Base-by-base conservation (phyloP, 2,888 invertebrate species). In the Zelleria hepariella region DNA sequence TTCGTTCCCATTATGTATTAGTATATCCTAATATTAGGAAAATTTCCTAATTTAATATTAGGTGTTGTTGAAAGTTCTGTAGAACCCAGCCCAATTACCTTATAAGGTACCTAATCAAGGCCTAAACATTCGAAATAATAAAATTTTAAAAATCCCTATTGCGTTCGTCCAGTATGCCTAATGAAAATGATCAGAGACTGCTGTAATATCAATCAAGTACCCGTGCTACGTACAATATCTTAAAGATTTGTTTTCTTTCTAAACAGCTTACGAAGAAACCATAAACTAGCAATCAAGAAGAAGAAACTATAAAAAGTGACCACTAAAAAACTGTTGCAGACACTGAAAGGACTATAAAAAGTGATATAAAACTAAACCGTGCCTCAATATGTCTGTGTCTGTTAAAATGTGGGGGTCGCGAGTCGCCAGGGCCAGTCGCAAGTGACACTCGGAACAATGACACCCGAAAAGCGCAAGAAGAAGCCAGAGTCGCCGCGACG, bases 401-500 rank as follows among this genome's bases (percentile, higher is more conserved):
- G 51, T 51, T 20, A 21, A 23, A 24, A 52, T 53, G 53, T 24
- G 24, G 15, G 24, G 2, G 24, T 25, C 24, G 23, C 23, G 24
- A 24, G 24, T 53, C 21, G 24, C 52, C 24, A 24, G 56, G 60
- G 58, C 58, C 64, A 63, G 66, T 61, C 58, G 60, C 54, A 76
- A 77, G 80, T 87, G 84, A 87, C 76, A 68, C 61, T 59, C 60
- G 62, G 64, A 78, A 84, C 74, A 64, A 87, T 88, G 87, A 78
- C 86, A 68, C 80, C 80, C 65, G 85, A 83, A 66, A 88, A 86
- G 73, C 82, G 86, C 62, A 83, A 85, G 69, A 80, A 79, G 80
- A 81, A 78, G 73, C 71, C 70, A 61, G 65, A 62, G 62, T 71
- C 68, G 65, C 70, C 64, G 67, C 63, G 62, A 66, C 63, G 64